A percentile compares a stretch with the other conserved stretches of the same genome.
These are phyloP conservation scores for Nephrocerus scutellatus DNA, from an alignment of 2,888 invertebrate genomes.

Conservation along the genomic window DNA sequence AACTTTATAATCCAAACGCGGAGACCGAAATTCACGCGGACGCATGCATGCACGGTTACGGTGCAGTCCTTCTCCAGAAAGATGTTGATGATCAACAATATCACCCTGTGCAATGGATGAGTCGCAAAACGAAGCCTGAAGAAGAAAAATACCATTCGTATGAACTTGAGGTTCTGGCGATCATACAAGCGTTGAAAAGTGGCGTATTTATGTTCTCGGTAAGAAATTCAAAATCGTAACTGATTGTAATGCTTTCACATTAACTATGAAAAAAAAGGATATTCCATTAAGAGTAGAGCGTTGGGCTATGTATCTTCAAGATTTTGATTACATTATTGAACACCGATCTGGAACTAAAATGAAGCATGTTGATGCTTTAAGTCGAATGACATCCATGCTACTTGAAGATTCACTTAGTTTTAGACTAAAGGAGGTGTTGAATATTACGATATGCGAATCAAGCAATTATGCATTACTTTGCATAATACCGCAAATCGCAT, in stretches of 20 bases:
- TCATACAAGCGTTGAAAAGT: constrained; percentile 23
- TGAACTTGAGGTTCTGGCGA: constrained; percentile 22
- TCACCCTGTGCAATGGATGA: constrained; percentile 10
- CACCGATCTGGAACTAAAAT: constrained; percentile 18
- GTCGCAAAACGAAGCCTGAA: constrained; percentile 1
- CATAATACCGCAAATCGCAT: too few species aligned
- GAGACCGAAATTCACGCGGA: constrained; percentile 18
- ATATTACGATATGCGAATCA: too few species aligned
- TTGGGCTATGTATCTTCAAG: constrained; percentile 19
- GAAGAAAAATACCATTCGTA: constrained; percentile 19
- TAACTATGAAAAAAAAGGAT: constrained; percentile 12
- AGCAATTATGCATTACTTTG: too few species aligned
- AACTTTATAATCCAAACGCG: constrained; percentile 9
- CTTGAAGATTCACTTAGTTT: neutral
- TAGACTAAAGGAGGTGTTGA: neutral
- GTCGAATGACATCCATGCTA: constrained; percentile 7
- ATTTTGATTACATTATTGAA: constrained; percentile 19
- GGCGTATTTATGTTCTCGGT: constrained; percentile 21
- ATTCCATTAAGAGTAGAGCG: constrained; percentile 14
- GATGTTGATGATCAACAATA: constrained; percentile 2
- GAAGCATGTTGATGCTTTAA: constrained; percentile 22
- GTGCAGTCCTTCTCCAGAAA: constrained; percentile 17
- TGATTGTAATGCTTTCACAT: constrained; percentile 15
- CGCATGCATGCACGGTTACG: constrained; percentile 14
- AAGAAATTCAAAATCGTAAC: constrained; percentile 30